A percentile compares a stretch with the other conserved stretches of the same genome.
Conservation (phyloP, 1,140 invertebrate genomes). For the Heliothis virescens region DNA sequence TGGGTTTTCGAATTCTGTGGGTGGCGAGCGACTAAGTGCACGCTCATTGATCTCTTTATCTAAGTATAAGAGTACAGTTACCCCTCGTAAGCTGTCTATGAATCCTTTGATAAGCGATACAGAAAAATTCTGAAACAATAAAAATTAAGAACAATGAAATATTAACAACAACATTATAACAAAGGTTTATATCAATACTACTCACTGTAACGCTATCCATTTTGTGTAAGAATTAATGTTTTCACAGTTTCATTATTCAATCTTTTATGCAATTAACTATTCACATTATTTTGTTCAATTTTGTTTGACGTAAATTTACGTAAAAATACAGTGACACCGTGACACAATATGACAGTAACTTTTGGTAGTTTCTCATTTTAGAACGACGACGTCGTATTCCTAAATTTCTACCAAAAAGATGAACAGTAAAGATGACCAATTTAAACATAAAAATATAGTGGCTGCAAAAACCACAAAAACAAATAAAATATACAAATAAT, state of each 20-base stretch:
- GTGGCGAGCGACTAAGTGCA: conserved; percentile 85
- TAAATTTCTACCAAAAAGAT: conserved; percentile 11
- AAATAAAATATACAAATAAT: no score
- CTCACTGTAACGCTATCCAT: conserved; percentile 79
- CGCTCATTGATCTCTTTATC: conserved; percentile 90
- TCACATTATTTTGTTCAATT: conserved; percentile 62
- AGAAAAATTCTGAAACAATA: conserved; percentile 88
- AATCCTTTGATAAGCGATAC: conserved; percentile 89
- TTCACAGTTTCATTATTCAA: conserved; percentile 65
- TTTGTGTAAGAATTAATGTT: conserved; percentile 54
- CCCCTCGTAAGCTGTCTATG: conserved; percentile 90
- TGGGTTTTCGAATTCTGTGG: conserved; percentile 75
- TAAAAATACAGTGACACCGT: conserved; percentile 39
- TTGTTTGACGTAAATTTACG: conserved; percentile 63
- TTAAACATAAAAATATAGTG: no score
- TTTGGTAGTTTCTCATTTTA: conserved; percentile 13
- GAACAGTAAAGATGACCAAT: not conserved
- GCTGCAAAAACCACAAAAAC: no score
- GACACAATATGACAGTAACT: conserved; percentile 9
- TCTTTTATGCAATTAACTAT: conserved; percentile 54
- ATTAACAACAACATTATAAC: conserved; percentile 49
- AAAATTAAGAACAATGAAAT: conserved; percentile 57
- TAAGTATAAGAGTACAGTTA: conserved; percentile 89
- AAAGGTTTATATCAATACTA: conserved; percentile 47
- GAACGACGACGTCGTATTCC: not conserved